Percentiles rank a stretch among this genome's conserved stretches.
Conservation (phyloP, 2,888 invertebrate species). For the Bombyx huttoni region DNA sequence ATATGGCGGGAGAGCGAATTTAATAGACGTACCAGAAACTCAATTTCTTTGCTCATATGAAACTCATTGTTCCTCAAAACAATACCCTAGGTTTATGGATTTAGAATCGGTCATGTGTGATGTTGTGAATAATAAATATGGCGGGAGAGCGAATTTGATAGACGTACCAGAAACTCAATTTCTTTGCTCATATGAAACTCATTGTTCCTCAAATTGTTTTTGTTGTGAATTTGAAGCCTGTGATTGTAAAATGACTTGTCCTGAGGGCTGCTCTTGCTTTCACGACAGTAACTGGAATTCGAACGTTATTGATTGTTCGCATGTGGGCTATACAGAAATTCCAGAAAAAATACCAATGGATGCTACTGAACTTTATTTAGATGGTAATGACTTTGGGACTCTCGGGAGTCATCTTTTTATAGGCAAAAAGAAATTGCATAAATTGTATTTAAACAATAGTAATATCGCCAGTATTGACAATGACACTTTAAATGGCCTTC, state of each 20-base stretch:
- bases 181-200: slow-evolving; percentile 84
- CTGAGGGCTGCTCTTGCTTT: slow-evolving; percentile 86
- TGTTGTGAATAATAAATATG: slow-evolving; percentile 77
- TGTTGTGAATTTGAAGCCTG: slow-evolving; percentile 92
- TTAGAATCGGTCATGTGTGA: slow-evolving; percentile 82
- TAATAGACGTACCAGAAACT: slow-evolving; percentile 78
- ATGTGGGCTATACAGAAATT: slow-evolving; percentile 78
- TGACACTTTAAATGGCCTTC: slow-evolving; percentile 84
- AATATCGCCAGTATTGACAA: slow-evolving; percentile 81
- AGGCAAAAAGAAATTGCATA: slow-evolving; percentile 84
- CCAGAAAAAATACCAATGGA: slow-evolving; percentile 89
- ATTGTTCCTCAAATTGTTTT: slow-evolving; percentile 87
- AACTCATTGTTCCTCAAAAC: slow-evolving; percentile 85
- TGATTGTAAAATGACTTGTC: slow-evolving; percentile 92
- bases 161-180: slow-evolving; percentile 82
- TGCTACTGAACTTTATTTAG: slow-evolving; percentile 88
- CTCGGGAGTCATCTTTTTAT: slow-evolving; percentile 87
- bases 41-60: slow-evolving; percentile 87
- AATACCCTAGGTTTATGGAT: slow-evolving; percentile 82
- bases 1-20: slow-evolving; percentile 75
- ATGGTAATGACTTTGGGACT: slow-evolving; percentile 83
- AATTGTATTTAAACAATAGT: slow-evolving; percentile 83
- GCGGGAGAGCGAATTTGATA: slow-evolving; percentile 76
- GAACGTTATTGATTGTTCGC: slow-evolving; percentile 87
- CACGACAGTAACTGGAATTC: slow-evolving; percentile 88